Conservation (phyloP, 2,113 vertebrate species). For the Catharus bicknelli region DNA sequence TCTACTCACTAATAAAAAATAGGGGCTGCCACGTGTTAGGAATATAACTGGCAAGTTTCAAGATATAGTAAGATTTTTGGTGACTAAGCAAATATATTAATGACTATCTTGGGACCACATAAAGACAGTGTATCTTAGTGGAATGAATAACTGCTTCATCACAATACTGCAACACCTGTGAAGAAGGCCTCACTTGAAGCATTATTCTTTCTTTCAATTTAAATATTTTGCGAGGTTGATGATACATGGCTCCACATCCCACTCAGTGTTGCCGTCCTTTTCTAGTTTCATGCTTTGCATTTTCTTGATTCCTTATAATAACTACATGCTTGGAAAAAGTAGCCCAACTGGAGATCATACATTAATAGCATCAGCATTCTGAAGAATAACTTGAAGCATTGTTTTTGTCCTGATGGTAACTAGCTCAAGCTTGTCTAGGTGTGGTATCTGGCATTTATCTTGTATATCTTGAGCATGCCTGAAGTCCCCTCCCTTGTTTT, state of each 20-base stretch:
- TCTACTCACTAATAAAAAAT: background rate
- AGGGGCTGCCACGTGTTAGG: background rate
- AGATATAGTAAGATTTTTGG: background rate
- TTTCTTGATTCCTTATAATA: background rate
- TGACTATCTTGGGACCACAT: background rate
- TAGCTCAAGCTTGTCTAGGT: slow-evolving; percentile 58
- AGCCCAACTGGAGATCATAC: background rate
- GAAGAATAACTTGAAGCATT: slow-evolving; percentile 24
- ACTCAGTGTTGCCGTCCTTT: background rate
- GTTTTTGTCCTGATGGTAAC: slow-evolving; percentile 37
- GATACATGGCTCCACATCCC: background rate
- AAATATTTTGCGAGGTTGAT: background rate
- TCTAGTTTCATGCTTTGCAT: background rate
- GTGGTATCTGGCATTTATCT: slow-evolving; percentile 34
- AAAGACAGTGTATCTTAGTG: background rate
- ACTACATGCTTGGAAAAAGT: background rate
- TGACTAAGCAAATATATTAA: background rate
- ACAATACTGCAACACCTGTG: background rate
- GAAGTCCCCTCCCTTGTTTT: slow-evolving; percentile 46
- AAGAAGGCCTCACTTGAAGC: background rate
- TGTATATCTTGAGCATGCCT: slow-evolving; percentile 12
- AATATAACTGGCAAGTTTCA: background rate
- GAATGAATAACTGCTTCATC: background rate
- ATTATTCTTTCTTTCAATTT: background rate
- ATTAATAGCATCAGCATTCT: background rate